Percentiles rank a stretch among this genome's conserved stretches.
Evolutionary conservation across 2,888 invertebrate species (phyloP).

Genomic region (Cephus spinipes): DNA sequence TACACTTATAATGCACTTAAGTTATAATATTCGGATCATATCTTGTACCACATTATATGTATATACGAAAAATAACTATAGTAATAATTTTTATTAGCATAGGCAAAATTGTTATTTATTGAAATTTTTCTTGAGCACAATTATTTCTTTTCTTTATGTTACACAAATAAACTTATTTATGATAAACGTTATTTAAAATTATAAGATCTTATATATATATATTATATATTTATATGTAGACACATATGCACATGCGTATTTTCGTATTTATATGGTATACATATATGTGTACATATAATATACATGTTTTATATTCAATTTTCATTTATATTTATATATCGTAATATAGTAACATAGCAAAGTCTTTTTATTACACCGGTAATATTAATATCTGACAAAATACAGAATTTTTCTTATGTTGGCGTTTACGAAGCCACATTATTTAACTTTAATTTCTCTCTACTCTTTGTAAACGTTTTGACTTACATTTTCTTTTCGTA

Average conservation of each 20-base stretch:
- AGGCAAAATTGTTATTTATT: conserved; percentile 60
- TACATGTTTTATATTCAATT: conserved; percentile 17
- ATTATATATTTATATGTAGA: conserved; percentile 31
- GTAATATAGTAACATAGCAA: conserved; percentile 45
- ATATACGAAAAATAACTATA: conserved; percentile 13
- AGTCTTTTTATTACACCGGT: conserved; percentile 40
- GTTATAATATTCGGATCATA: conserved; percentile 23
- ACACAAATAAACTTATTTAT: conserved; percentile 50
- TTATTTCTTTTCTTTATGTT: conserved; percentile 48
- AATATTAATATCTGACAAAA: conserved; percentile 52
- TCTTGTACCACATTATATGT: conserved; percentile 19
- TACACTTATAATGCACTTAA: conserved; percentile 27
- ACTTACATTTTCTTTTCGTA: conserved; percentile 28
- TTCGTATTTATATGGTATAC: background rate
- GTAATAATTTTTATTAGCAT: conserved; percentile 39
- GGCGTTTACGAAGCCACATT: conserved; percentile 11
- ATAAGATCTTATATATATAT: conserved; percentile 45
- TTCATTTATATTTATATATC: conserved; percentile 39
- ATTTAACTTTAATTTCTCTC: conserved; percentile 1
- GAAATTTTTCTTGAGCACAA: conserved; percentile 58
- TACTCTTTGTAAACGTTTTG: conserved; percentile 15
- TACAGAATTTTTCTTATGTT: conserved; percentile 45
- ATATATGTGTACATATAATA: conserved; percentile 21
- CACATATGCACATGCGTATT: conserved; percentile 36
- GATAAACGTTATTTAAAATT: conserved; percentile 53